Evolutionary conservation across 2,113 vertebrate genomes (phyloP).

Genomic region (Acanthochromis polyacanthus): DNA sequence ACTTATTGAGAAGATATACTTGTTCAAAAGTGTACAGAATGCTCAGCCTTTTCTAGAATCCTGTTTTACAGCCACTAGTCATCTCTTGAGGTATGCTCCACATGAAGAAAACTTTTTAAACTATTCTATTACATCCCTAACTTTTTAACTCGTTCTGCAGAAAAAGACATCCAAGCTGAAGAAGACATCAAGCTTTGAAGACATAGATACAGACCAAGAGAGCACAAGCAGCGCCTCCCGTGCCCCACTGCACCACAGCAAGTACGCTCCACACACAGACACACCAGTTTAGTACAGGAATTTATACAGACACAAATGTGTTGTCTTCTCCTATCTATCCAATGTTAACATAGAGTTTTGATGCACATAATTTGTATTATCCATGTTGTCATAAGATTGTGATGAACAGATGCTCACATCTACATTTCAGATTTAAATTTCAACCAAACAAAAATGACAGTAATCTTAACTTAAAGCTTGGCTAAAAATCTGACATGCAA

Average conservation of each 20-base stretch:
- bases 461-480: too few relatives aligned
- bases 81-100: background rate
- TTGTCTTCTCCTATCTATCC: background rate
- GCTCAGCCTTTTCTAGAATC: too few relatives aligned
- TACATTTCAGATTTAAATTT: too few relatives aligned
- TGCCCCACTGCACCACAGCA: conserved; percentile 87
- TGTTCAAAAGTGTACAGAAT: too few relatives aligned
- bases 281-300: background rate
- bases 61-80: too few relatives aligned
- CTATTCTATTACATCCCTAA: background rate
- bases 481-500: too few relatives aligned
- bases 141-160: conserved; percentile 71
- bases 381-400: too few relatives aligned
- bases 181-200: conserved; percentile 91
- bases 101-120: background rate
- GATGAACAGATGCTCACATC: too few relatives aligned
- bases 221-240: conserved; percentile 85
- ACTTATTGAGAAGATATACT: too few relatives aligned
- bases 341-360: too few relatives aligned
- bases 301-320: background rate
- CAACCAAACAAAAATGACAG: too few relatives aligned
- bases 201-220: conserved; percentile 90
- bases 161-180: conserved; percentile 93
- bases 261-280: conserved; percentile 72
- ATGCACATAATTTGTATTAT: too few relatives aligned